Evolutionary conservation across 2,888 invertebrate species (phyloP), one percentile per base, ranked within the genome.

Genomic region (Oxycera nigricornis): DNA sequence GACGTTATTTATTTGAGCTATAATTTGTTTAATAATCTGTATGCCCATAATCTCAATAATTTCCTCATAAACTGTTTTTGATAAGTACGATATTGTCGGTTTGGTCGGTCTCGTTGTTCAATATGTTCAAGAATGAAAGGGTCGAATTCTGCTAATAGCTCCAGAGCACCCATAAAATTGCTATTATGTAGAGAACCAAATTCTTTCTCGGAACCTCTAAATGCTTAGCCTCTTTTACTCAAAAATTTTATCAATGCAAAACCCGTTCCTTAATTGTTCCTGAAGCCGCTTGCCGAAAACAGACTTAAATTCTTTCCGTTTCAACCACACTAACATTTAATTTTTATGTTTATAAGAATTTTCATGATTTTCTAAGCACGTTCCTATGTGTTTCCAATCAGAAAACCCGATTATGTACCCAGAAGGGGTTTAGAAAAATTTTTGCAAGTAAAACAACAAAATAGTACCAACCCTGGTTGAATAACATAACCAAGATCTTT

Each of bases 291-390:
- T 35, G 35, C 11, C 35, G 6, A 35, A 35, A 50, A 73, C 55
- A 73, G 52, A 74, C 74, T 74, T 74, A 74, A 74, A 74, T 74
- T 74, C 74, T 57, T 74, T 74, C 26, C 74, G 28, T 74, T 73
- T 73, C 24, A 75, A 74, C 57, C 59, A 74, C 59, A 75, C 52
- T 46, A 75, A 74, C 65, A 75, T 75, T 75, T 55, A 74, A 26
- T 74, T 73, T 57, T 73, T 68, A 73, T 74, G 72, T 74, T 74
- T 35, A 50, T 73, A 74, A 74, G 28, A 74, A 50, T 50, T 50
- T 50, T 50, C n/a, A 17, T 50, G 50, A 50, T 6, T 50, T 50
- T 50, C 50, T 50, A 50, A 50, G 4, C 50, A 50, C 7, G 50
- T 50, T 50, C n/a, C n/a, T n/a, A n/a, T n/a, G 35, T 35, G 35